A percentile compares a stretch with the other conserved stretches of the same genome.
These are phyloP conservation scores for Dicycla oo DNA, from an alignment of 2,888 invertebrate species.

Conservation along the genomic window DNA sequence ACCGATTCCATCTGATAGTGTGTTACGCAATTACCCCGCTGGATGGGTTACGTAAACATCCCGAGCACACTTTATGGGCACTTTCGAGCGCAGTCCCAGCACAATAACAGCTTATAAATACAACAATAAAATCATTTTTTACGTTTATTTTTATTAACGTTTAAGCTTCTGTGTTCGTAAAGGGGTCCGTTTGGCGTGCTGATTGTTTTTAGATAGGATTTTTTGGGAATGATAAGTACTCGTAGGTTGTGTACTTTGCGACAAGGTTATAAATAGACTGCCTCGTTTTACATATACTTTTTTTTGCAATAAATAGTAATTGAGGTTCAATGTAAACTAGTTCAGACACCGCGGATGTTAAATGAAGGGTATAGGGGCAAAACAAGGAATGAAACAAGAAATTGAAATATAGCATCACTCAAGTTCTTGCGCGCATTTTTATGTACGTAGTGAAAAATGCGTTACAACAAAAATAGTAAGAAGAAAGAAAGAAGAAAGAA, in stretches of 20 bases:
- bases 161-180: conserved; percentile 60
- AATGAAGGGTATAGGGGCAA: too few relatives aligned
- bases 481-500: too few relatives aligned
- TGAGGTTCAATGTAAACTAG: too few relatives aligned
- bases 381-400: too few relatives aligned
- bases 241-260: not conserved
- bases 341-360: too few relatives aligned
- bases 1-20: too few relatives aligned
- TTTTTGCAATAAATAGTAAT: too few relatives aligned
- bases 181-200: conserved; percentile 32
- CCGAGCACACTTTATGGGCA: conserved; percentile 55
- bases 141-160: conserved; percentile 60
- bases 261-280: not conserved
- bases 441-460: too few relatives aligned
- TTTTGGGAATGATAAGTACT: conserved; percentile 14
- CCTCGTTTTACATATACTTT: too few relatives aligned
- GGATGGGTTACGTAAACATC: conserved; percentile 58
- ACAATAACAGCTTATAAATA: conserved; percentile 65
- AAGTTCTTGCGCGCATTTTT: too few relatives aligned
- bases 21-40: conserved; percentile 15
- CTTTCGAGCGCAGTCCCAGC: conserved; percentile 51
- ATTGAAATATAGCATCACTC: too few relatives aligned
- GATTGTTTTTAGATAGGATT: conserved; percentile 55
- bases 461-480: too few relatives aligned
- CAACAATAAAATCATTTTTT: conserved; percentile 63